A percentile compares a stretch with the other conserved stretches of the same genome.
These are phyloP conservation scores for Tinamus major DNA, from an alignment of 2,797 vertebrate species.

Conservation along the genomic window DNA sequence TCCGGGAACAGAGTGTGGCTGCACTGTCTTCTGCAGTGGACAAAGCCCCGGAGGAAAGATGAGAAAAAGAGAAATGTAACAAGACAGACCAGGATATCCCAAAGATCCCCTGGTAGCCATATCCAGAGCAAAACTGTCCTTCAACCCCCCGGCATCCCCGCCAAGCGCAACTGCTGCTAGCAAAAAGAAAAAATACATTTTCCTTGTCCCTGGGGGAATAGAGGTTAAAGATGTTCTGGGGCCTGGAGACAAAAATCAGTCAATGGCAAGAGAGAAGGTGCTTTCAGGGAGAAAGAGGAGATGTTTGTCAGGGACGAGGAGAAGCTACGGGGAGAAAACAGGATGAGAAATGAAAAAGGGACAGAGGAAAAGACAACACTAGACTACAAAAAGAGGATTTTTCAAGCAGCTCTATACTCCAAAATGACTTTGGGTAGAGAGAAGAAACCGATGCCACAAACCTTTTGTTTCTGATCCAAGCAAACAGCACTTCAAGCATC, in stretches of 20 bases:
- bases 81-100: background rate
- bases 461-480: background rate
- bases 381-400: background rate
- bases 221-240: conserved; percentile 34
- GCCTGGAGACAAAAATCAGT: background rate
- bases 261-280: background rate
- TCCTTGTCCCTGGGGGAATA: background rate
- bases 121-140: conserved; percentile 4
- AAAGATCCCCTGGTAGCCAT: background rate
- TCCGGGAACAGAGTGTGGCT: rapidly evolving
- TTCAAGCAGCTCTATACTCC: background rate
- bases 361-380: background rate
- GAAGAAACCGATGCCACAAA: background rate
- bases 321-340: background rate
- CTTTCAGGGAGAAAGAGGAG: background rate
- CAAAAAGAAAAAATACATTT: conserved; percentile 25
- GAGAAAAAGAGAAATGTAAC: background rate
- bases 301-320: background rate
- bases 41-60: background rate
- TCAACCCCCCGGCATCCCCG: background rate
- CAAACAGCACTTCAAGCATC: background rate
- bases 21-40: background rate
- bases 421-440: background rate
- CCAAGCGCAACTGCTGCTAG: background rate
- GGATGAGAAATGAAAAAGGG: background rate